phyloP scores from a whole-genome alignment of 2,888 invertebrate genomes.

The Caenorhabditis macrosperma region DNA sequence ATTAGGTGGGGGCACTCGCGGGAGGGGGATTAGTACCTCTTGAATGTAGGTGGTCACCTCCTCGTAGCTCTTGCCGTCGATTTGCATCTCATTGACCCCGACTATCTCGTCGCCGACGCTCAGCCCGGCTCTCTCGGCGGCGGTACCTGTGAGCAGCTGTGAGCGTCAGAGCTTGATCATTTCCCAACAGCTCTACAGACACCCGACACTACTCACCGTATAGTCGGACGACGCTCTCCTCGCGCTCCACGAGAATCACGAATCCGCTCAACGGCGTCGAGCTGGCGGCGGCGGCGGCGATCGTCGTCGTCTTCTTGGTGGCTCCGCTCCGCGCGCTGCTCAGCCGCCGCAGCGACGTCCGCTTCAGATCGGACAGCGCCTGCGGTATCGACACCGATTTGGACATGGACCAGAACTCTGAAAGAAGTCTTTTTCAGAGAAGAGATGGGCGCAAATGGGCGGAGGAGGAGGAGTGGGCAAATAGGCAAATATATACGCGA shows the following conservation, averaged over 20 bases:
- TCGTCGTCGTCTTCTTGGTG: too few species aligned
- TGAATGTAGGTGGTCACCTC: slow-evolving; percentile 96
- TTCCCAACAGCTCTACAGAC: background rate
- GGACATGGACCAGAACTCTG: too few species aligned
- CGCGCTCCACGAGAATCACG: slow-evolving; percentile 65
- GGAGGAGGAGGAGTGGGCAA: slow-evolving; percentile 7
- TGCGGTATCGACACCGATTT: slow-evolving; percentile 70
- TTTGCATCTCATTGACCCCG: slow-evolving; percentile 93
- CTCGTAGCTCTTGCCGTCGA: slow-evolving; percentile 92
- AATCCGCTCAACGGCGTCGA: slow-evolving; percentile 66
- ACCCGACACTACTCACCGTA: slow-evolving; percentile 41
- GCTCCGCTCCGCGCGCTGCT: slow-evolving; percentile 38
- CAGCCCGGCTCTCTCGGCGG: slow-evolving; percentile 91
- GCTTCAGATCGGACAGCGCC: slow-evolving; percentile 63
- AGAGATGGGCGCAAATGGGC: background rate
- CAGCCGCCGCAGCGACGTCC: slow-evolving; percentile 59
- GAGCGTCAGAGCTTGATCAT: background rate
- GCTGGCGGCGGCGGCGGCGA: slow-evolving; percentile 8
- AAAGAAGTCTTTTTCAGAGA: background rate
- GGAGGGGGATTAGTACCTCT: slow-evolving; percentile 85
- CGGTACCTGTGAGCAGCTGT: slow-evolving; percentile 85
- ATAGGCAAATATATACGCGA: slow-evolving; percentile 6
- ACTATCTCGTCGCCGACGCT: slow-evolving; percentile 97
- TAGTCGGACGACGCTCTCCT: slow-evolving; percentile 51
- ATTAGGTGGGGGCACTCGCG: background rate